A percentile compares a stretch with the other conserved stretches of the same genome.
Conservation (phyloP, 2,797 vertebrate genomes). For the Capromys pilorides region DNA sequence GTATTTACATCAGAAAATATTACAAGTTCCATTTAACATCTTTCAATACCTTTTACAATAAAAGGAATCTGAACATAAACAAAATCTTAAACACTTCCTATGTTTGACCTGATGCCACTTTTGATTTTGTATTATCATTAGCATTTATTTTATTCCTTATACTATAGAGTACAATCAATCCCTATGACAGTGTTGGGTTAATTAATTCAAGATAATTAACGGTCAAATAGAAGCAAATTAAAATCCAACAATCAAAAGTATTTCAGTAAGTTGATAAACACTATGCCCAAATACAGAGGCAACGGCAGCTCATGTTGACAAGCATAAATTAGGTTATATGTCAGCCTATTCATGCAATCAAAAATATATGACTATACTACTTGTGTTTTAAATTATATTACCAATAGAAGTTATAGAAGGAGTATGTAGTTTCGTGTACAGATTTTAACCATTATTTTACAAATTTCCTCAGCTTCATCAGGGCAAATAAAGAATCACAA, state of each 20-base stretch:
- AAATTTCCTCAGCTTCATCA: background rate
- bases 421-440: background rate
- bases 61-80: no score
- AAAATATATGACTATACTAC: background rate
- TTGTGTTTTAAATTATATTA: background rate
- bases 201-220: constrained; percentile 49
- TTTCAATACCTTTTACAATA: background rate
- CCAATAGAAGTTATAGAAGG: background rate
- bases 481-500: background rate
- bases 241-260: constrained; percentile 41
- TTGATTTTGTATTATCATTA: background rate
- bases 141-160: constrained; percentile 3
- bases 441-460: background rate
- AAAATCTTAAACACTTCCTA: rapidly evolving
- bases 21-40: background rate
- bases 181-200: background rate
- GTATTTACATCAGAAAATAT: constrained; percentile 55
- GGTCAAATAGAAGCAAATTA: constrained; percentile 54
- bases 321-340: background rate
- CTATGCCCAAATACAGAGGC: background rate
- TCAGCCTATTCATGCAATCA: background rate
- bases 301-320: background rate
- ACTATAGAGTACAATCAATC: background rate
- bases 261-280: background rate
- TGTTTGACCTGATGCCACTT: no score